These are phyloP conservation scores for Drosophila hydei DNA, from an alignment of 1,140 invertebrate genomes.

Conservation along the genomic window DNA sequence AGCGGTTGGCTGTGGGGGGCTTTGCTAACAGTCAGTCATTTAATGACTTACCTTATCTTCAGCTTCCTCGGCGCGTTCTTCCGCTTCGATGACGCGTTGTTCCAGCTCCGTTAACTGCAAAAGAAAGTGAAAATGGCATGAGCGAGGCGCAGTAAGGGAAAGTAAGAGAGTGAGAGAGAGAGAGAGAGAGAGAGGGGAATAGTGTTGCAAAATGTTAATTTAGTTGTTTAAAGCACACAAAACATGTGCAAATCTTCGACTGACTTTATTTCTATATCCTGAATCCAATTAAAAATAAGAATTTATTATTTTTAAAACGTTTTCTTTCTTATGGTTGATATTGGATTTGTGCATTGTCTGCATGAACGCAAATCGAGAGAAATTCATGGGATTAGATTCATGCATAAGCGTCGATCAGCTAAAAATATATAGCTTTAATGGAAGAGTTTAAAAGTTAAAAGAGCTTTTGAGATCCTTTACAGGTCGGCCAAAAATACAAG, in stretches of 20 bases:
- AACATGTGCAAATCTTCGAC: constrained; percentile 49
- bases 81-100: constrained; percentile 94
- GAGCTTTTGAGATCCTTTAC: too few species aligned
- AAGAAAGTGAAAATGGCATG: constrained; percentile 63
- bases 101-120: constrained; percentile 96
- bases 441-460: too few species aligned
- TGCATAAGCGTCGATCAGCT: too few species aligned
- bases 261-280: too few species aligned
- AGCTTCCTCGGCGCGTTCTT: constrained; percentile 94
- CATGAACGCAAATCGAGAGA: too few species aligned
- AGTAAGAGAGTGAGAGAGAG: background rate
- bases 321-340: too few species aligned
- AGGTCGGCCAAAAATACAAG: too few species aligned
- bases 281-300: too few species aligned
- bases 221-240: constrained; percentile 38
- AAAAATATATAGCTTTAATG: too few species aligned
- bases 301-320: too few species aligned
- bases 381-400: too few species aligned
- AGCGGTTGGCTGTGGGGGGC: background rate
- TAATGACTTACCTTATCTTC: constrained; percentile 93
- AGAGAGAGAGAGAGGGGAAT: background rate
- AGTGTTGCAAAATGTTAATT: background rate
- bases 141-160: background rate
- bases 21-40: constrained; percentile 43
- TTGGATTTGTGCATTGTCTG: too few species aligned